phyloP scores from a whole-genome alignment of 2,113 vertebrate genomes.

The Emydocephalus ijimae region DNA sequence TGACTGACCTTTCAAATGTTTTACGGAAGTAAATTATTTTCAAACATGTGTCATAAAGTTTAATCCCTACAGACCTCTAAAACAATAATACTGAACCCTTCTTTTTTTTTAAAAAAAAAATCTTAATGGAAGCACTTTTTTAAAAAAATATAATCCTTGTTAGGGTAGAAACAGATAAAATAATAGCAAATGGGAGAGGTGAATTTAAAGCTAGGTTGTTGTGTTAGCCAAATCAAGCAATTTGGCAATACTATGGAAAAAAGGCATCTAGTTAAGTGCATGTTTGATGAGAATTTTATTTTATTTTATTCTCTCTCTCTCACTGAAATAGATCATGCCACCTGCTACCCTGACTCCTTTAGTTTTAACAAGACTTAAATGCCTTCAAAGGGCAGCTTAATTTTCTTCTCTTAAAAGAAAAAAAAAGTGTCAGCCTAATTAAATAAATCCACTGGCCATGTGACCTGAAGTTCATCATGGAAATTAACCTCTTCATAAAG shows the following conservation, averaged over 20 bases:
- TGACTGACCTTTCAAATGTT: neutral
- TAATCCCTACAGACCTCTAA: neutral
- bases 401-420: conserved; percentile 72
- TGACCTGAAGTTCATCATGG: conserved; percentile 80
- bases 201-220: neutral
- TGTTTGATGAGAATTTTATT: neutral
- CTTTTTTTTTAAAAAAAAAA: neutral
- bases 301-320: neutral
- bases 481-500: conserved; percentile 81
- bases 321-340: conserved; percentile 17
- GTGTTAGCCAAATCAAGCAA: conserved; percentile 27
- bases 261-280: neutral
- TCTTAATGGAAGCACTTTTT: neutral
- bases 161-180: neutral
- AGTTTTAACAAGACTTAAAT: conserved; percentile 65
- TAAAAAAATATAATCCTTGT: neutral
- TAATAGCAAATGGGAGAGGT: neutral
- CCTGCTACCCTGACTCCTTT: conserved; percentile 45
- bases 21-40: neutral
- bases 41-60: neutral
- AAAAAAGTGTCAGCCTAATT: conserved; percentile 80
- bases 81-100: neutral
- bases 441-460: conserved; percentile 78
- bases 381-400: conserved; percentile 65
- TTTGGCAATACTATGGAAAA: conserved; percentile 6